A percentile compares a stretch with the other conserved stretches of the same genome.
phyloP scores from a whole-genome alignment of 2,888 invertebrate genomes.

The Julus scandinavius region DNA sequence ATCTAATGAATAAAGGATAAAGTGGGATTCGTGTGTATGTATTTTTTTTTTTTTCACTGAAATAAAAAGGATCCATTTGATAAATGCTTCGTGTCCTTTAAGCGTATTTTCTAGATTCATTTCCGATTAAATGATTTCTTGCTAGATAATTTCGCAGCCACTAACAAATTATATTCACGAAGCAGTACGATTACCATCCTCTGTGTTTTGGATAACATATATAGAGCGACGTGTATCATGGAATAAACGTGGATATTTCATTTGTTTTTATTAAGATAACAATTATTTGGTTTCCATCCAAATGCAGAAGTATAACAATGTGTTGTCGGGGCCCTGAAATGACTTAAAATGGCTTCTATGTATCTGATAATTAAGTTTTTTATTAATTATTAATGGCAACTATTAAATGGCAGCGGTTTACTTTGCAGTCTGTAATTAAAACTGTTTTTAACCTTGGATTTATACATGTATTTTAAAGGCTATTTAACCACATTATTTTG shows the following conservation, averaged over 20 bases:
- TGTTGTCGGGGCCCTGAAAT: not conserved
- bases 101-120: constrained; percentile 44
- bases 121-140: constrained; percentile 48
- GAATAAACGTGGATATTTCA: not conserved
- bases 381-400: too few species aligned
- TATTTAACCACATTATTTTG: too few species aligned
- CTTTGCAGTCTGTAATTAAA: too few species aligned
- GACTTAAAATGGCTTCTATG: not conserved
- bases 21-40: constrained; percentile 16
- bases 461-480: too few species aligned
- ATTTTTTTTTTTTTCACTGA: not conserved
- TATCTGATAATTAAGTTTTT: too few species aligned
- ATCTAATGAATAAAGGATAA: constrained; percentile 48
- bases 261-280: not conserved
- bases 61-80: constrained; percentile 47
- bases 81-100: constrained; percentile 37
- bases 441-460: too few species aligned
- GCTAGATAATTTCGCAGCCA: constrained; percentile 36
- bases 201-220: not conserved
- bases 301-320: not conserved
- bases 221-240: not conserved
- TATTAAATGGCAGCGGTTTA: too few species aligned
- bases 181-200: not conserved
- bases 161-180: constrained; percentile 28
- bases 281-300: not conserved